phyloP scores from a whole-genome alignment of 2,888 invertebrate species.

The Arctia plantaginis region DNA sequence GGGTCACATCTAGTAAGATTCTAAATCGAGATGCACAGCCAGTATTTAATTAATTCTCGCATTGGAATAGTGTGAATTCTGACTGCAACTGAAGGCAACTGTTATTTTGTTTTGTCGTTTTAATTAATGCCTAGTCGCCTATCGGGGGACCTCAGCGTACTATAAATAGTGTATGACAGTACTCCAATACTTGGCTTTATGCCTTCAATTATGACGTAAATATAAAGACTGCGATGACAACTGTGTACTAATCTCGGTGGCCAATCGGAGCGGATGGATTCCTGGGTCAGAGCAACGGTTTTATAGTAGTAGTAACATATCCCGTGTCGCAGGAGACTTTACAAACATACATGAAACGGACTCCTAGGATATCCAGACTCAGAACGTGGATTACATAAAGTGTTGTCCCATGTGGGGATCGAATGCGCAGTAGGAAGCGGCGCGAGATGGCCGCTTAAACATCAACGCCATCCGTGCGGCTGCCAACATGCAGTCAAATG shows the following conservation, averaged over 20 bases:
- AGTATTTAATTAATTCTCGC: constrained; percentile 85
- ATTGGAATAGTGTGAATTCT: constrained; percentile 86
- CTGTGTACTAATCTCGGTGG: neutral
- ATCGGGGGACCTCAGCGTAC: constrained; percentile 24
- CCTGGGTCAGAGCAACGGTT: too few relatives aligned
- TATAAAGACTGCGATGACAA: neutral
- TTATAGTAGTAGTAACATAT: too few relatives aligned
- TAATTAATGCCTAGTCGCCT: constrained; percentile 73
- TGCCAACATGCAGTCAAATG: too few relatives aligned
- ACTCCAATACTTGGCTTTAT: constrained; percentile 2
- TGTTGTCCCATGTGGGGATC: too few relatives aligned
- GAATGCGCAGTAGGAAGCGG: too few relatives aligned
- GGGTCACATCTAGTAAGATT: constrained; percentile 50
- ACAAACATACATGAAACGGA: too few relatives aligned
- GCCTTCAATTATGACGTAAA: neutral
- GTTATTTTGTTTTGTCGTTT: constrained; percentile 86
- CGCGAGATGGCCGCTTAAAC: too few relatives aligned
- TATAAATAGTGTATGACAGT: constrained; percentile 15
- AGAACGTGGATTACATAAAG: too few relatives aligned
- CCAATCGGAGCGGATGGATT: too few relatives aligned
- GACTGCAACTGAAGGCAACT: constrained; percentile 84
- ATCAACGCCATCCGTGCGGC: too few relatives aligned
- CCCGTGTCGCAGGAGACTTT: too few relatives aligned
- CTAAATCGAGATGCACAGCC: constrained; percentile 55
- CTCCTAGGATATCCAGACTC: too few relatives aligned